A percentile compares a stretch with the other conserved stretches of the same genome.
Conservation (phyloP, 2,888 invertebrate species). For the Lordiphosa andalusiaca region DNA sequence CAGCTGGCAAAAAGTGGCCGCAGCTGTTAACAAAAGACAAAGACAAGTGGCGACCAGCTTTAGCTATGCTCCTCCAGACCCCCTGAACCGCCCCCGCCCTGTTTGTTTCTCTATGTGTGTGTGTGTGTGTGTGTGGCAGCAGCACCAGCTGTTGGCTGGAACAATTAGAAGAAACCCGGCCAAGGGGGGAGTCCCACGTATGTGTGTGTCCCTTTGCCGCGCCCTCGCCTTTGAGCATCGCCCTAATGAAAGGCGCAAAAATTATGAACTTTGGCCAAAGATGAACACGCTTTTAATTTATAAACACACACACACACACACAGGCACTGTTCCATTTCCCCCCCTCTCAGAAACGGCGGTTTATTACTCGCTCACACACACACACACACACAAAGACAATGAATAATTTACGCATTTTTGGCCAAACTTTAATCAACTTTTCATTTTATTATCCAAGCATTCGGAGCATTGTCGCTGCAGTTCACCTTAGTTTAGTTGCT, state of each 20-base stretch:
- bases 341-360: not conserved
- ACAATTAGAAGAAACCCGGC: conserved; percentile 56
- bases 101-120: too few relatives aligned
- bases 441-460: conserved; percentile 30
- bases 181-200: not conserved
- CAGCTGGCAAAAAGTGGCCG: conserved; percentile 29
- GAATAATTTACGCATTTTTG: conserved; percentile 49
- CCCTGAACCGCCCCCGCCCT: conserved; percentile 9
- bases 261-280: conserved; percentile 67
- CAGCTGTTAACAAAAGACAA: conserved; percentile 40
- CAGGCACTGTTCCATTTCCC: not conserved
- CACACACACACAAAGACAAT: conserved; percentile 30
- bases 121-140: conserved; percentile 5
- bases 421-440: conserved; percentile 49
- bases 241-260: conserved; percentile 60
- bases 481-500: not conserved
- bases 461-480: not conserved
- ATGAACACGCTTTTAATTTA: conserved; percentile 74
- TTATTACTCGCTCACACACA: conserved; percentile 4
- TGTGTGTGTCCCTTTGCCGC: conserved; percentile 23
- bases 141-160: conserved; percentile 45
- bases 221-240: conserved; percentile 11
- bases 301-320: conserved; percentile 42
- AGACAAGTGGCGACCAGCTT: conserved; percentile 23
- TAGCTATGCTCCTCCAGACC: conserved; percentile 10